Conservation (phyloP, 2,888 invertebrate species). For the Phaedon cochleariae region DNA sequence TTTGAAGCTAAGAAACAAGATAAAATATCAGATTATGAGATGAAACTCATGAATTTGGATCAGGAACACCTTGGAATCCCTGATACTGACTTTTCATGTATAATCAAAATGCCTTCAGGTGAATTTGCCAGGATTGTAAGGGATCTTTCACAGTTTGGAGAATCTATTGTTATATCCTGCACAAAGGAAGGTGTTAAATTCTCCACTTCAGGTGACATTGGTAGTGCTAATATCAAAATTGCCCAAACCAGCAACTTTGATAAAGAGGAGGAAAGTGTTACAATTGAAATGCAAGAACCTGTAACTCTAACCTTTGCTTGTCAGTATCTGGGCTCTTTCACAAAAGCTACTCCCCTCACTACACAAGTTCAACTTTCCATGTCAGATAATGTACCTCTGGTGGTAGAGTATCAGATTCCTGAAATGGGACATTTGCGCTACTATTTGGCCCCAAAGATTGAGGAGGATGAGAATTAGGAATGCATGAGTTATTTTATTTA, state of each 20-base stretch:
- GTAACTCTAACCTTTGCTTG: conserved; percentile 96
- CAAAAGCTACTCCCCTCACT: conserved; percentile 95
- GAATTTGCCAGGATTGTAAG: conserved; percentile 98
- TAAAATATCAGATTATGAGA: conserved; percentile 96
- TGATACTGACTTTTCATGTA: conserved; percentile 97
- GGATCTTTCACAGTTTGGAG: conserved; percentile 98
- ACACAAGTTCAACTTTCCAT: conserved; percentile 89
- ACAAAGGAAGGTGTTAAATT: conserved; percentile 97
- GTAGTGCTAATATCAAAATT: conserved; percentile 90
- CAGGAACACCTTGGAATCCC: conserved; percentile 97
- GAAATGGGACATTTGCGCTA: conserved; percentile 97
- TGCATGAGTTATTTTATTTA: conserved; percentile 6
- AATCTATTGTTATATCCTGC: conserved; percentile 95
- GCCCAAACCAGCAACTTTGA: conserved; percentile 92
- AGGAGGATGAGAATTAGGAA: conserved; percentile 87
- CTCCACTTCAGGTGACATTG: conserved; percentile 94
- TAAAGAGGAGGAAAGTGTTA: conserved; percentile 93
- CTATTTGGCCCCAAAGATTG: conserved; percentile 98
- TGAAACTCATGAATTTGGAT: conserved; percentile 99
- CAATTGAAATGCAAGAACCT: conserved; percentile 97
- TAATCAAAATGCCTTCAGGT: conserved; percentile 92
- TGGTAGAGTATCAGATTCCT: conserved; percentile 95
- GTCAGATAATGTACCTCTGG: conserved; percentile 96
- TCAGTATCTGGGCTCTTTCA: conserved; percentile 96
- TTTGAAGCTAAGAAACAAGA: conserved; percentile 97